Conservation (phyloP, 2,113 vertebrate species). For the Ariopsis seemanni region DNA sequence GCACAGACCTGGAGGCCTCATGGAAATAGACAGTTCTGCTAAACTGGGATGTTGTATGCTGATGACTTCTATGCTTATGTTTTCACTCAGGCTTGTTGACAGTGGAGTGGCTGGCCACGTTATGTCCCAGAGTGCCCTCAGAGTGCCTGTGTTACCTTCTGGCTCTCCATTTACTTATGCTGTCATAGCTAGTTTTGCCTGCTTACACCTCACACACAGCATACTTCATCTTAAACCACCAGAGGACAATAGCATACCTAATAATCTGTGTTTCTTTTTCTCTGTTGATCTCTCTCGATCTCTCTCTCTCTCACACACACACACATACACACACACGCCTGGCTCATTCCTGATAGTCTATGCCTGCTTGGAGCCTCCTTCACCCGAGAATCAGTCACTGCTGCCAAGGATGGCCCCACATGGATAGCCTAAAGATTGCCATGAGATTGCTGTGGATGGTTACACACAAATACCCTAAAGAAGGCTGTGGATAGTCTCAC, state of each 20-base stretch:
- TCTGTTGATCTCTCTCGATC: not conserved
- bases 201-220: not conserved
- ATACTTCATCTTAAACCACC: not conserved
- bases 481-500: not conserved
- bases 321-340: not conserved
- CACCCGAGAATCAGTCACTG: not conserved
- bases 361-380: not conserved
- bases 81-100: not conserved
- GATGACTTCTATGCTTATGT: no score
- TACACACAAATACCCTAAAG: not conserved
- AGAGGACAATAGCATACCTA: not conserved
- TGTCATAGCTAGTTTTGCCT: not conserved
- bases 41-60: not conserved
- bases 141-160: slow-evolving; percentile 1
- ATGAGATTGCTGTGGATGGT: not conserved
- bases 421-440: no score
- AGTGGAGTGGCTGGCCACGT: not conserved
- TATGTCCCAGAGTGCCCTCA: slow-evolving; percentile 9
- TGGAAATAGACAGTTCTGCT: not conserved
- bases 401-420: no score
- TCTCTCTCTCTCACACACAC: not conserved
- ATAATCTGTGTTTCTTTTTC: not conserved
- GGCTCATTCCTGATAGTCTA: not conserved
- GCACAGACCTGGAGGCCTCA: not conserved
- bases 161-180: not conserved